These are phyloP conservation scores for Calliscelio sp. DNA, from an alignment of 2,888 invertebrate genomes.

Conservation along the genomic window DNA sequence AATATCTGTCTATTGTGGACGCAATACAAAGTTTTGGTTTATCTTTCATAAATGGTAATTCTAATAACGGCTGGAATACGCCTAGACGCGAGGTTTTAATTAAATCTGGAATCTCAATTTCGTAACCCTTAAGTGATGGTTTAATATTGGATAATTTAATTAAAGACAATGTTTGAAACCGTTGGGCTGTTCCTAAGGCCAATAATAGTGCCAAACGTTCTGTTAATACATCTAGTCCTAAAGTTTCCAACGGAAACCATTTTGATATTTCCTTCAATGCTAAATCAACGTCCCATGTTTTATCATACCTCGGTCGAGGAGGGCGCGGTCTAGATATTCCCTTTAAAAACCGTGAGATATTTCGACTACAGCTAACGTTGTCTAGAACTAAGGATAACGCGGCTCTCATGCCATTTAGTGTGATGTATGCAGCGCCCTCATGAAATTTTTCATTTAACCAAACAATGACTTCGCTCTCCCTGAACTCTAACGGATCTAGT, in stretches of 20 bases:
- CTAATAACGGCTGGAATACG: not conserved
- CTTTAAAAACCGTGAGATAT: constrained; percentile 74
- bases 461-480: constrained; percentile 48
- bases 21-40: too few species aligned
- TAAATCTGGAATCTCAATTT: not conserved
- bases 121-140: too few species aligned
- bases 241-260: constrained; percentile 21
- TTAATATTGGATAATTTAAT: constrained; percentile 57
- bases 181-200: constrained; percentile 30
- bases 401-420: constrained; percentile 76
- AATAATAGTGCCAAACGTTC: constrained; percentile 1
- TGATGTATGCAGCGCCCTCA: constrained; percentile 69
- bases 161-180: constrained; percentile 30
- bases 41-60: too few species aligned
- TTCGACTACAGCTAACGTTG: constrained; percentile 60
- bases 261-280: constrained; percentile 36
- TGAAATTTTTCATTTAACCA: constrained; percentile 55
- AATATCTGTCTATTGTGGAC: too few species aligned
- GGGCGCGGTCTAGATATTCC: constrained; percentile 61
- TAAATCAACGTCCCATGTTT: constrained; percentile 55
- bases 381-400: constrained; percentile 75
- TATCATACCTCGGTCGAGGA: constrained; percentile 51
- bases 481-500: constrained; percentile 33
- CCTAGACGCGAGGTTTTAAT: not conserved
- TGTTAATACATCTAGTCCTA: constrained; percentile 14